These are phyloP conservation scores for Nomada goodeniana DNA, from an alignment of 2,888 invertebrate species.

Conservation along the genomic window DNA sequence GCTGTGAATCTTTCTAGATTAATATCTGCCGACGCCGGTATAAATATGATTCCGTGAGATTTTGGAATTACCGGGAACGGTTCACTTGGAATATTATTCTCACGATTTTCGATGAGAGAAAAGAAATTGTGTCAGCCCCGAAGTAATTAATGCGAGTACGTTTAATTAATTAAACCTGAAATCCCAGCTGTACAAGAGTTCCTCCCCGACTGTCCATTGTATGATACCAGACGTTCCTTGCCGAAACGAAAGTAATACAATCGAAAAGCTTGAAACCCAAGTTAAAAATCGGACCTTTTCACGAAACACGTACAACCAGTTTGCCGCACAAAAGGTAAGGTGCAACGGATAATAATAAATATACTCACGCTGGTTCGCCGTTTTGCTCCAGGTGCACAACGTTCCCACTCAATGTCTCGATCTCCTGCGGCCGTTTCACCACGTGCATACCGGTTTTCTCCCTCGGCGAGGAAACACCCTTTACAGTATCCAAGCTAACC, in stretches of 20 bases:
- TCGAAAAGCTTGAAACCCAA: no score
- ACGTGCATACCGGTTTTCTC: slow-evolving; percentile 80
- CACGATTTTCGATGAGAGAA: not conserved
- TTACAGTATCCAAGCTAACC: slow-evolving; percentile 81
- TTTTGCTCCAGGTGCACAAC: slow-evolving; percentile 77
- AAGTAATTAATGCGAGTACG: no score
- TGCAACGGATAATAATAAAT: slow-evolving; percentile 2
- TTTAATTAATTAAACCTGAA: no score
- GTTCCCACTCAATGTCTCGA: slow-evolving; percentile 82
- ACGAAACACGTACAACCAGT: not conserved
- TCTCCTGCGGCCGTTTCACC: slow-evolving; percentile 80
- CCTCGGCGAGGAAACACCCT: slow-evolving; percentile 81
- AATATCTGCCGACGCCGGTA: slow-evolving; percentile 5
- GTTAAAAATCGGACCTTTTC: not conserved
- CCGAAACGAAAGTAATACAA: no score
- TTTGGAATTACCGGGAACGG: not conserved
- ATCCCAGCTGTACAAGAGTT: no score
- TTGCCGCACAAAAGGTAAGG: not conserved
- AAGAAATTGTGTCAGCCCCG: not conserved
- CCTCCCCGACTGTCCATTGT: no score
- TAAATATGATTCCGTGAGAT: slow-evolving; percentile 35
- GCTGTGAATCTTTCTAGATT: slow-evolving; percentile 32
- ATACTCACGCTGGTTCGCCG: slow-evolving; percentile 79
- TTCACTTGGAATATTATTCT: not conserved
- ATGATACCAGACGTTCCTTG: no score